A percentile compares a stretch with the other conserved stretches of the same genome.
These are phyloP conservation scores for Microtus richardsoni DNA, from an alignment of 2,113 vertebrate species.

Conservation along the genomic window DNA sequence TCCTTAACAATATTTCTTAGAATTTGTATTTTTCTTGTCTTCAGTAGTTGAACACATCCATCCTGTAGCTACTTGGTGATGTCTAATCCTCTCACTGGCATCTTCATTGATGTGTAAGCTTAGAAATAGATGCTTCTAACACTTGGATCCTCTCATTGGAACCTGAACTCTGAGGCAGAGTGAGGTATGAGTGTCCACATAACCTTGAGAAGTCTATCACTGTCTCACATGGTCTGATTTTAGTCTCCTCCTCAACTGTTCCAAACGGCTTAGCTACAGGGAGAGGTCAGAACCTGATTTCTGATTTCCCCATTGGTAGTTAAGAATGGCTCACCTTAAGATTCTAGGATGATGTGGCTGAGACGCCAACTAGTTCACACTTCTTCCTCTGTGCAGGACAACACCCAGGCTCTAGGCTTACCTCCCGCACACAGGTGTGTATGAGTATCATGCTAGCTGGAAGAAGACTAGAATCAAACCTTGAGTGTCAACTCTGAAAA, in stretches of 20 bases:
- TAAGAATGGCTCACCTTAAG: background rate
- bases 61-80: background rate
- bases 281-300: background rate
- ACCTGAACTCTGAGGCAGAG: background rate
- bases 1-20: background rate
- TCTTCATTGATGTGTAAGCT: background rate
- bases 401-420: background rate
- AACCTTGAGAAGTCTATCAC: background rate
- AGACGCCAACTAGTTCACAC: background rate
- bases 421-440: background rate
- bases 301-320: background rate
- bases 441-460: background rate
- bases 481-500: background rate
- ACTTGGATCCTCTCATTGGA: background rate
- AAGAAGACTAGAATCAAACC: background rate
- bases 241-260: background rate
- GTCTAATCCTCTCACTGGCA: background rate
- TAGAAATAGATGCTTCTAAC: background rate
- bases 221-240: background rate
- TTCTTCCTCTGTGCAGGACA: background rate
- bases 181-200: background rate
- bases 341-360: background rate
- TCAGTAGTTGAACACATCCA: background rate
- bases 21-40: background rate
- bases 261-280: background rate